phyloP scores from a whole-genome alignment of 2,888 invertebrate species.

The Mythimna pallens region DNA sequence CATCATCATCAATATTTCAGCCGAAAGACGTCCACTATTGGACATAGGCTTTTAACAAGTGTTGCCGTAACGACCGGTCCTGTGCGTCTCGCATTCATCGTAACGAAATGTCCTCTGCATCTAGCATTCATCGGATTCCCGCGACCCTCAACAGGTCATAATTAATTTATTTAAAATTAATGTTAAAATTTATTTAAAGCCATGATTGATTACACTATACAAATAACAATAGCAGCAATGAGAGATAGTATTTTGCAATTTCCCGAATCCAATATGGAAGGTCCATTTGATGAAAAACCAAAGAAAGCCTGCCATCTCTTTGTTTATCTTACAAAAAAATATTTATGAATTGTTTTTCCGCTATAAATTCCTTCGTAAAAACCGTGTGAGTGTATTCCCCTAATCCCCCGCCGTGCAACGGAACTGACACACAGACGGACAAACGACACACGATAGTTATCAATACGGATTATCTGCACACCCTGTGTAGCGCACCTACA shows the following conservation, averaged over 20 bases:
- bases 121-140: too few species aligned
- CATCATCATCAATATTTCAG: too few species aligned
- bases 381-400: constrained; percentile 63
- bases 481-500: constrained; percentile 63
- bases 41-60: too few species aligned
- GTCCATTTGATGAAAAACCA: background rate
- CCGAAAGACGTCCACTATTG: too few species aligned
- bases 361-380: constrained; percentile 53
- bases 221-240: too few species aligned
- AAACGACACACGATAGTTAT: constrained; percentile 78
- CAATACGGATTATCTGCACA: constrained; percentile 83
- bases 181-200: too few species aligned
- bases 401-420: constrained; percentile 76
- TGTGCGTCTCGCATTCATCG: too few species aligned
- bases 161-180: too few species aligned
- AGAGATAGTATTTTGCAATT: background rate
- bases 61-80: too few species aligned
- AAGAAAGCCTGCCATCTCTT: background rate
- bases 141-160: too few species aligned
- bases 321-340: constrained; percentile 47
- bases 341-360: constrained; percentile 52
- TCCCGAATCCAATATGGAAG: background rate
- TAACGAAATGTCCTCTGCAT: too few species aligned
- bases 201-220: too few species aligned
- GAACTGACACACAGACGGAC: constrained; percentile 78